Base-by-base conservation (phyloP, 35 echinoderm and acorn worm genomes). In the Stichopus chloronotus region DNA sequence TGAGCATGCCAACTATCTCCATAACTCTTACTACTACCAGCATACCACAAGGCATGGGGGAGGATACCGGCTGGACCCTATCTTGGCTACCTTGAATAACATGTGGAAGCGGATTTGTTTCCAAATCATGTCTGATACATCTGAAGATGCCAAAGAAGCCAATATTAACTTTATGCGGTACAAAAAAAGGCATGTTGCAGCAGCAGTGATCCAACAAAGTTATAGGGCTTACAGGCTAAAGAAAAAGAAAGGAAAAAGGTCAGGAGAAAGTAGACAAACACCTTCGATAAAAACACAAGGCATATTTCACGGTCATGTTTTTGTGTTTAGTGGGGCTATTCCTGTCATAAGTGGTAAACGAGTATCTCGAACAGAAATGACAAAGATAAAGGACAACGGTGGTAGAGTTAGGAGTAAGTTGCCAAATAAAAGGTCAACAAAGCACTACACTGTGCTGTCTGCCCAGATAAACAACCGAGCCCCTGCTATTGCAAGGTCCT, bases 41-140 rank as follows among this genome's bases (percentile, higher is more conserved):
- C 92, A 93, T 53, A 93, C 92, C 4, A 87, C 92, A 7, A 60
- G 83, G 59, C 63, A 74, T 93, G 83, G 69, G 20, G 92, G 92
- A 5, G 59, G 3, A 7, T 52, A 72, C 7, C 72, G 82, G 9
- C 4, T 72, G 57, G 92, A 93, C 54, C 92, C 92, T 7, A 55
- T 93, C 57, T 12, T 88, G 9, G 52, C 81, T n/a, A 87, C 63
- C 3, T 59, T 93, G 5, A 58, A 23, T 17, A 87, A 93, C 52
- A 87, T 93, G 92, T 93, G 83, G 61, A 93, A 88, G 78, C 25
- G 63, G 9, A 12, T 93, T 16, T 88, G 19, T 14, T 88, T 58
- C 52, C 0, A 87, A 7, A 93, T 93, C 59, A 58, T 23, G 20
- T 12, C 1, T 85, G 55, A 85, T 24, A 85, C 10, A 5, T 85